Conservation (phyloP, 2,797 vertebrate species). For the Liasis olivaceus region DNA sequence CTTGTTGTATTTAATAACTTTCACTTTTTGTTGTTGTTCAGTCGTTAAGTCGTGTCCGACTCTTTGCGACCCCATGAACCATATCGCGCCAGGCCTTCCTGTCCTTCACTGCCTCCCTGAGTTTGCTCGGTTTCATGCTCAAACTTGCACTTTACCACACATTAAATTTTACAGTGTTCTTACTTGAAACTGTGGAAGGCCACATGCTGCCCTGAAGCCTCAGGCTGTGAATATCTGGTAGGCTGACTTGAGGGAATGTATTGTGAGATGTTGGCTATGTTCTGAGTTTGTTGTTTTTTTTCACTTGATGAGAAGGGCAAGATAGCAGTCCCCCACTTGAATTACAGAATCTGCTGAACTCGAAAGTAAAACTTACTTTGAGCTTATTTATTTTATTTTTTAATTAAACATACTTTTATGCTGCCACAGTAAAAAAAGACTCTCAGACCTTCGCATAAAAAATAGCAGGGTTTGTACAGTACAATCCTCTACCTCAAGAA, state of each 20-base stretch:
- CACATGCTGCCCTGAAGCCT: not conserved
- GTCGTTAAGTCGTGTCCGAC: too few relatives aligned
- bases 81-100: too few relatives aligned
- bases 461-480: not conserved
- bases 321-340: not conserved
- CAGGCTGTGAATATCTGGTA: not conserved
- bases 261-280: not conserved
- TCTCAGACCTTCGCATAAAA: not conserved
- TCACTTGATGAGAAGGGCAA: not conserved
- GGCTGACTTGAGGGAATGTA: not conserved
- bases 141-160: not conserved
- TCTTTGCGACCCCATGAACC: too few relatives aligned
- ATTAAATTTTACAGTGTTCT: not conserved
- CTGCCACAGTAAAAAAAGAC: not conserved
- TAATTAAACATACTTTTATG: not conserved
- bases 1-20: not conserved
- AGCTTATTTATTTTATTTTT: not conserved
- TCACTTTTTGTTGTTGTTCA: not conserved
- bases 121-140: too few relatives aligned
- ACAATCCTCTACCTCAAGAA: not conserved
- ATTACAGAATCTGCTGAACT: not conserved
- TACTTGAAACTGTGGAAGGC: not conserved
- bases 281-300: not conserved
- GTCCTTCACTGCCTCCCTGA: too few relatives aligned
- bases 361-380: not conserved